Base-by-base conservation (phyloP, 2,888 invertebrate species). In the Callinectes sapidus region DNA sequence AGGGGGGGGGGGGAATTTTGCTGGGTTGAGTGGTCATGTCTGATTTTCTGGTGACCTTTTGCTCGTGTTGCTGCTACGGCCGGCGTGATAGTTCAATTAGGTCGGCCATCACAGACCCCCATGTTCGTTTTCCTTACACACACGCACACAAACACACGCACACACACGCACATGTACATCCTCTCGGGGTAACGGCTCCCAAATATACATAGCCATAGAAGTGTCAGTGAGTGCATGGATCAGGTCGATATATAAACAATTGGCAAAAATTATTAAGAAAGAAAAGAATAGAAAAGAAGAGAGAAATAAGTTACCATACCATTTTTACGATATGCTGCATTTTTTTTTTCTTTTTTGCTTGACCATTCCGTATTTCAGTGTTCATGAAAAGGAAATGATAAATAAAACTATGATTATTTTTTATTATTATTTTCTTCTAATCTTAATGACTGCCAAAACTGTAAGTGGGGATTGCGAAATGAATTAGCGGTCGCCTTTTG, bases 11-110 rank as follows among this genome's bases (percentile, higher is more conserved):
- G 18, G 35, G 16, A 81, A 35, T 18, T 28, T n/a, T 10, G 28
- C 13, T 23, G 61, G 35, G 32, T n/a, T 16, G 16, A 35, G 81
- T 32, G 35, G 81, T 13, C 18, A 35, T 35, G 16, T 10, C 16
- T 28, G 71, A 28, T 28, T 71, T 35, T 81, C 35, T 81, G 13
- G 23, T 28, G 55, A 61, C 88, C 54, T 61, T 88, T 61, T 28
- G 54, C 88, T 28, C 16, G 55, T 35, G 28, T 23, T 88, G 18
- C 55, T 48, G n/a, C 55, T n/a, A 71, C 81, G 35, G 35, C 32
- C 35, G 16, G 32, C 81, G 81, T 81, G 81, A 88, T 61, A 88
- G 88, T 88, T 55, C 88, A 61, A 55, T 88, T 54, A 48, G 71
- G 71, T 71, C 28, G 71, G 2, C n/a, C 71, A 71, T n/a, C n/a